Conservation (phyloP, 2,888 invertebrate genomes). For the Melanostoma scalare region DNA sequence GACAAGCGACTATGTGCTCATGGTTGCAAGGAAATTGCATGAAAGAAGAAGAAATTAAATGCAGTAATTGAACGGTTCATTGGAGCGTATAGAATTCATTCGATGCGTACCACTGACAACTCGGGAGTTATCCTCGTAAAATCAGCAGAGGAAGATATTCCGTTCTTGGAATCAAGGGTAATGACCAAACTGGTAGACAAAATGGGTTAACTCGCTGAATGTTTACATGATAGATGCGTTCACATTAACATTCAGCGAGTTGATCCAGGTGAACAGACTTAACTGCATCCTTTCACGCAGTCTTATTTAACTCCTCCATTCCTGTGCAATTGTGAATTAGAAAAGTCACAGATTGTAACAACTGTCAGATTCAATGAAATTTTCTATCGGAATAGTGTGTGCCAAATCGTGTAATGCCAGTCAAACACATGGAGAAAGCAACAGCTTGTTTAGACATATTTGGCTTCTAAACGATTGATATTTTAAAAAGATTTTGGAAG, state of each 20-base stretch:
- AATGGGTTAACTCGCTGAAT: conserved; percentile 1
- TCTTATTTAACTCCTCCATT: too few species aligned
- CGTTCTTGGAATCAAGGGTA: conserved; percentile 12
- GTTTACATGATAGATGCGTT: not conserved
- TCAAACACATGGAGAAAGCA: too few species aligned
- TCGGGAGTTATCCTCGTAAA: conserved; percentile 9
- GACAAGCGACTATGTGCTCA: conserved; percentile 51
- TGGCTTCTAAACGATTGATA: too few species aligned
- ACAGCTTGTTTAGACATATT: too few species aligned
- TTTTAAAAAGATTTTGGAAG: too few species aligned
- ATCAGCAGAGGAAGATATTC: conserved; percentile 18
- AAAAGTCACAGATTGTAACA: too few species aligned
- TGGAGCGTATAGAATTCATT: conserved; percentile 78
- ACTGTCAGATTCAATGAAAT: too few species aligned
- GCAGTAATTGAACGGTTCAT: conserved; percentile 79
- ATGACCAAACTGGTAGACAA: conserved; percentile 12
- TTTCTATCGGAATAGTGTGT: too few species aligned
- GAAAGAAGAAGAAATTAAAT: conserved; percentile 46
- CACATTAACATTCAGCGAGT: not conserved
- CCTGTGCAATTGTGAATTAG: too few species aligned
- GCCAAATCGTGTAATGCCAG: too few species aligned
- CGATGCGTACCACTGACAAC: conserved; percentile 10
- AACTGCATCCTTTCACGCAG: too few species aligned
- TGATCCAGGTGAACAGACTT: not conserved
- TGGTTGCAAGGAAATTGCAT: conserved; percentile 41